Evolutionary conservation across 2,888 invertebrate genomes (phyloP), one percentile per base, ranked within the genome.

Genomic region (Willowsia nigromaculata): DNA sequence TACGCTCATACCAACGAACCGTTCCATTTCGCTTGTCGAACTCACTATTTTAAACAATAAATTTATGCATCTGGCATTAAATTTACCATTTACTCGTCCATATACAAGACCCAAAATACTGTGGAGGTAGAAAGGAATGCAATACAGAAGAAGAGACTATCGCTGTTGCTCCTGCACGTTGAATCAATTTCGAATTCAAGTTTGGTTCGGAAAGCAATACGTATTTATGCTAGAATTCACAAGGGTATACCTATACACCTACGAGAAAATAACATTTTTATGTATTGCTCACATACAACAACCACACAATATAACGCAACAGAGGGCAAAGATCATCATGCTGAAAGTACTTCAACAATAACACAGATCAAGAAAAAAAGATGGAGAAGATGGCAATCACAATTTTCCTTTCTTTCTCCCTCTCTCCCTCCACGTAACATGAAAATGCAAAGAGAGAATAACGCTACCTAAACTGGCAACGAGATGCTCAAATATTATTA

Each of bases 251-350:
- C n/a, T n/a, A n/a, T n/a, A n/a, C n/a, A n/a, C n/a, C n/a, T 30
- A 27, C 7, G 13, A 25, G 27, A 18, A 59, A 80, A 22, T 37
- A 80, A 1, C 18, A 78, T 33, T 33, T 47, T 25, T 53, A 50
- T 53, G 37, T 43, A 43, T 13, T 13, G 9, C 37, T 6, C 37
- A 27, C 40, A 40, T 18, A 18, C 43, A n/a, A 37, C 37, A 4
- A 37, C 37, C 68, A 68, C 71, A 71, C 22, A n/a, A 62, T 15
- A 62, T 40, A 71, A 18, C 47, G 76, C 47, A 65, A 65, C 43
- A 65, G 59, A 85, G 85, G 78, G 85, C 85, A 85, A 85, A 85
- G 85, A 85, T 85, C 85, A 85, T 62, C 76, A 59, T 85, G 59
- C 62, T 71, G 22, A 56, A 85, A 76, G 30, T 74, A 37, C 56